Conservation (phyloP, 2,888 invertebrate genomes). For the Globia sparganii region DNA sequence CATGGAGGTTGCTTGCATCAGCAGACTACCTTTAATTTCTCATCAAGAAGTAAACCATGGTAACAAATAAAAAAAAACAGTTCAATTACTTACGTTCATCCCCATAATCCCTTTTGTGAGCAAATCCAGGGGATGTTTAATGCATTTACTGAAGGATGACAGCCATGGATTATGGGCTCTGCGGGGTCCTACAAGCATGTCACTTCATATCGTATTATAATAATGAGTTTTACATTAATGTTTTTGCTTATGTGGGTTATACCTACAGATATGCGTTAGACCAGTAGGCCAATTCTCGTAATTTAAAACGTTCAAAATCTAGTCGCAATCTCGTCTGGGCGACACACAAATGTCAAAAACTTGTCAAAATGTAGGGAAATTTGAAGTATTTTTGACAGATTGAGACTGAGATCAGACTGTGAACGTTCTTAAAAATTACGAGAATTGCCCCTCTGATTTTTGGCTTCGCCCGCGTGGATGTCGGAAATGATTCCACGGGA, state of each 20-base stretch:
- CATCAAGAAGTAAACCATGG: conserved; percentile 1
- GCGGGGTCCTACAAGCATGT: not conserved
- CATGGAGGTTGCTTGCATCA: too few species aligned
- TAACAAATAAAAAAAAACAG: conserved; percentile 20
- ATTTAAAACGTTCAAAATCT: too few species aligned
- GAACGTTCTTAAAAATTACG: too few species aligned
- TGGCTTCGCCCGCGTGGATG: too few species aligned
- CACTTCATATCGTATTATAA: conserved; percentile 2
- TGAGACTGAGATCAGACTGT: too few species aligned
- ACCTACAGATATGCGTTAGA: not conserved
- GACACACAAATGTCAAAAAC: too few species aligned
- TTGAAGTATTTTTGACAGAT: too few species aligned
- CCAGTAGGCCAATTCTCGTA: too few species aligned
- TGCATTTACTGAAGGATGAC: conserved; percentile 20
- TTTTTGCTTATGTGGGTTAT: not conserved
- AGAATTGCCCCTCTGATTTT: too few species aligned
- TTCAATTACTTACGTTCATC: conserved; percentile 45
- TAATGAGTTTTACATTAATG: conserved; percentile 17
- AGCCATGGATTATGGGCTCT: conserved; percentile 34
- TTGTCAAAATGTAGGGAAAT: too few species aligned
- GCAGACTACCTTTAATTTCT: not conserved
- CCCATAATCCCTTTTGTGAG: conserved; percentile 25
- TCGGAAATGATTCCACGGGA: too few species aligned
- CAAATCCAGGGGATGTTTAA: conserved; percentile 29
- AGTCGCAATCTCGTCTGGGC: too few species aligned